Conservation (phyloP, 2,888 invertebrate genomes). For the Operophtera brumata region DNA sequence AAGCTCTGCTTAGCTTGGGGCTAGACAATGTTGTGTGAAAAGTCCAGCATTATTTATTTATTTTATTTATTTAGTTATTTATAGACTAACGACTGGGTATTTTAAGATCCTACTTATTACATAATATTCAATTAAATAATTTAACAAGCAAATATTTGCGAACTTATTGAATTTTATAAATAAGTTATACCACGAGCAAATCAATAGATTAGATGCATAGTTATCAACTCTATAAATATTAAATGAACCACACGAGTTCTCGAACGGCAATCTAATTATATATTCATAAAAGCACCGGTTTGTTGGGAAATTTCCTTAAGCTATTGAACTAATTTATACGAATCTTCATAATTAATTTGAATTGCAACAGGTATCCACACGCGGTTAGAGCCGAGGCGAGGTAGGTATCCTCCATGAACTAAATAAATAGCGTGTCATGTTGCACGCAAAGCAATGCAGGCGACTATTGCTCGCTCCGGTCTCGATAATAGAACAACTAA, state of each 20-base stretch:
- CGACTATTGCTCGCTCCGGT: conserved; percentile 3
- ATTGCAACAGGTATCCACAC: neutral
- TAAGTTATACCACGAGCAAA: neutral
- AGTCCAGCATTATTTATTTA: no score
- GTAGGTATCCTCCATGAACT: conserved; percentile 49
- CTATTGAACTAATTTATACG: conserved; percentile 31
- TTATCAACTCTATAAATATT: conserved; percentile 19
- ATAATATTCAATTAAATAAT: no score
- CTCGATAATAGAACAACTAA: conserved; percentile 6
- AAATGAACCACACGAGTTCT: conserved; percentile 18
- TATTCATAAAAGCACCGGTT: conserved; percentile 28
- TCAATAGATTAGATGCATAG: conserved; percentile 6
- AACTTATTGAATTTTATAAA: neutral
- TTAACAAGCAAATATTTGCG: no score
- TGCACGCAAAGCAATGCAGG: conserved; percentile 47
- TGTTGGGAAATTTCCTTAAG: conserved; percentile 39
- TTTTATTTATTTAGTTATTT: no score
- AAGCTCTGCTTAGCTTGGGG: no score
- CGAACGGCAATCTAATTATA: conserved; percentile 8
- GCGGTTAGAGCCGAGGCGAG: conserved; percentile 11
- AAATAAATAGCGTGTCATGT: conserved; percentile 63
- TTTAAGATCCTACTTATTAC: no score
- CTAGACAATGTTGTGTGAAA: no score
- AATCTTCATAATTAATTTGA: conserved; percentile 18
- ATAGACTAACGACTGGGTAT: no score